Conservation (phyloP, 2,888 invertebrate genomes). For the Polydrusus pterygomalis region DNA sequence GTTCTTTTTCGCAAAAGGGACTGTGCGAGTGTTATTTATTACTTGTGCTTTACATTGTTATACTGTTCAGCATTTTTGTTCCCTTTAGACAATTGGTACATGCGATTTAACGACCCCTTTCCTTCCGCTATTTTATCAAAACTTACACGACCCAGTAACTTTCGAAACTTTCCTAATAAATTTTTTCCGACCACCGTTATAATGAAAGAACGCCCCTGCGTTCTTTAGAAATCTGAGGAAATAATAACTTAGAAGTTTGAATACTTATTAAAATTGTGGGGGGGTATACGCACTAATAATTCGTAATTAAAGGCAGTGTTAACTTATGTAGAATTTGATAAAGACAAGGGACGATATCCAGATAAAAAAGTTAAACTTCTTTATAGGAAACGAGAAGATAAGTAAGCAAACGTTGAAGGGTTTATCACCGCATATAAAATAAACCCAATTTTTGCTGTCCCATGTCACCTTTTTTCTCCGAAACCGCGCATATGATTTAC, state of each 20-base stretch:
- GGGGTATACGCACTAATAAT: slow-evolving; percentile 48
- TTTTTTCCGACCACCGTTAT: slow-evolving; percentile 47
- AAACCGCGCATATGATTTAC: no score
- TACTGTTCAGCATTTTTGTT: slow-evolving; percentile 37
- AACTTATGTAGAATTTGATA: slow-evolving; percentile 26
- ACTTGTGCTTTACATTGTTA: slow-evolving; percentile 8
- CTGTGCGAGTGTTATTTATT: slow-evolving; percentile 1
- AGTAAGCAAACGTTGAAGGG: no score
- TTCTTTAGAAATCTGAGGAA: slow-evolving; percentile 46
- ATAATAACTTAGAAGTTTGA: slow-evolving; percentile 49
- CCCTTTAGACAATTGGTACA: slow-evolving; percentile 46
- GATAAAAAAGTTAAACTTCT: no score
- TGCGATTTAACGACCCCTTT: slow-evolving; percentile 52
- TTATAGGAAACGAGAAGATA: no score
- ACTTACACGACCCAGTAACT: slow-evolving; percentile 54
- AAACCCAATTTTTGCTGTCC: no score
- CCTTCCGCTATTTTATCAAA: slow-evolving; percentile 52
- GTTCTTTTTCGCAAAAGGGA: no score
- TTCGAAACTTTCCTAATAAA: slow-evolving; percentile 50
- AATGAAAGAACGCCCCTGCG: slow-evolving; percentile 43
- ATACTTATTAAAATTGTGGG: slow-evolving; percentile 48
- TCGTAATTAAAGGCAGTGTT: slow-evolving; percentile 42
- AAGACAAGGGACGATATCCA: not conserved
- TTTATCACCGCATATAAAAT: no score
- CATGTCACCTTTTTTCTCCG: no score